Percentiles rank a stretch among this genome's conserved stretches.
phyloP scores from a whole-genome alignment of 2,888 invertebrate genomes.

The Colletes collaris region DNA sequence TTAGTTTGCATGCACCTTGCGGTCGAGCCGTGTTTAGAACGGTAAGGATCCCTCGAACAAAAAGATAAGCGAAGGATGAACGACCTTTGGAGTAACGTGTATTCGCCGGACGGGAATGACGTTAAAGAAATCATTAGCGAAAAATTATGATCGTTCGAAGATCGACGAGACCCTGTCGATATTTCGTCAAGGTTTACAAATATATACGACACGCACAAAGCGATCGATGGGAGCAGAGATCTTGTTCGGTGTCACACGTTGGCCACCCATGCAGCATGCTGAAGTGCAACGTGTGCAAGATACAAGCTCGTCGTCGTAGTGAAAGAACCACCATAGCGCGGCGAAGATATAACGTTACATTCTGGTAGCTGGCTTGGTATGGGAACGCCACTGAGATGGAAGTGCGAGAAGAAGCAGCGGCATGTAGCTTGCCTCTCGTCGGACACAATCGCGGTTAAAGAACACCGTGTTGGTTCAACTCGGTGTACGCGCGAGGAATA shows the following conservation, averaged over 20 bases:
- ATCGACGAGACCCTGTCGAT: neutral
- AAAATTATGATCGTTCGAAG: neutral
- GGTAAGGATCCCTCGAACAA: conserved; percentile 10
- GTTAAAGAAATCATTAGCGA: too few relatives aligned
- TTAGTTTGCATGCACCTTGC: conserved; percentile 68
- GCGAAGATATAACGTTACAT: conserved; percentile 76
- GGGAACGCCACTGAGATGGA: conserved; percentile 72
- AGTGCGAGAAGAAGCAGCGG: conserved; percentile 62
- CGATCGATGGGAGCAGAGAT: conserved; percentile 6
- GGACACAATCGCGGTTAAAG: conserved; percentile 69
- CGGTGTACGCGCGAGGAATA: conserved; percentile 63
- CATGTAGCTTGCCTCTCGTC: conserved; percentile 54
- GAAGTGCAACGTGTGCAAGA: conserved; percentile 64
- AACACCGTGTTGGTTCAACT: conserved; percentile 61
- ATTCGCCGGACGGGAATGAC: too few relatives aligned
- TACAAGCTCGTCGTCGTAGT: conserved; percentile 62
- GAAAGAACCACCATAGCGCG: conserved; percentile 68
- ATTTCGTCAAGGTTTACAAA: too few relatives aligned
- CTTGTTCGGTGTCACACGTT: conserved; percentile 39
- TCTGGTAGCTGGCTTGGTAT: conserved; percentile 71
- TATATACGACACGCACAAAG: too few relatives aligned
- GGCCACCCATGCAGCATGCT: conserved; percentile 75
- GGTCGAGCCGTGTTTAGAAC: conserved; percentile 42
- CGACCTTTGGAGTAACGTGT: neutral
- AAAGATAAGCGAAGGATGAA: conserved; percentile 30